Percentiles rank a stretch among this genome's conserved stretches.
Evolutionary conservation across 2,888 invertebrate genomes (phyloP).

Genomic region (Chromoteleia sp.): DNA sequence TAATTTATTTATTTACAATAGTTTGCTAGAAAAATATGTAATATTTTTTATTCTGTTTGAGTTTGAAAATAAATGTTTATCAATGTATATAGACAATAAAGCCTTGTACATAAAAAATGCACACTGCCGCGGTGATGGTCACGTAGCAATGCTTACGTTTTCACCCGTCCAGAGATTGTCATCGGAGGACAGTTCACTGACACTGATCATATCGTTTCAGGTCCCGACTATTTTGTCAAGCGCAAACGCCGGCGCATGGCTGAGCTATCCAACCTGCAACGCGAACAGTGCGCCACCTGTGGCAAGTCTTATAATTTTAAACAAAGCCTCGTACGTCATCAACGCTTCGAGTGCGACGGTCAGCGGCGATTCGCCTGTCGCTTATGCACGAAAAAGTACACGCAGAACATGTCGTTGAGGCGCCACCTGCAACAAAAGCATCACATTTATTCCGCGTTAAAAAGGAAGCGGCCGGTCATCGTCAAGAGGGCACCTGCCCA

Average conservation of each 20-base stretch:
- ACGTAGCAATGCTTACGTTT: slow-evolving; percentile 1
- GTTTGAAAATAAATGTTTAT: background rate
- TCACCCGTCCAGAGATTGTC: background rate
- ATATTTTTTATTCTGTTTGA: too few species aligned
- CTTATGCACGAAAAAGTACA: slow-evolving; percentile 88
- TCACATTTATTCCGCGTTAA: slow-evolving; percentile 72
- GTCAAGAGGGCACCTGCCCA: slow-evolving; percentile 15
- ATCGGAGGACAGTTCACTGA: background rate
- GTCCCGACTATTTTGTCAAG: slow-evolving; percentile 5
- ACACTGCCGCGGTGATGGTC: background rate
- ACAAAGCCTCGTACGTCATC: slow-evolving; percentile 79
- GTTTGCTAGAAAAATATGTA: too few species aligned
- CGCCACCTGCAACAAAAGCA: slow-evolving; percentile 76
- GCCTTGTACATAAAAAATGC: slow-evolving; percentile 13
- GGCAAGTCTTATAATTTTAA: slow-evolving; percentile 79
- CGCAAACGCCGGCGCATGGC: slow-evolving; percentile 15
- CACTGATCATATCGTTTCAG: slow-evolving; percentile 38
- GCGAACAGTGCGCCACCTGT: slow-evolving; percentile 77
- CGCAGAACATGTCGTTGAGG: slow-evolving; percentile 87
- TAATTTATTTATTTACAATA: too few species aligned
- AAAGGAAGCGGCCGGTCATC: slow-evolving; percentile 20
- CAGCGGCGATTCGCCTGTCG: slow-evolving; percentile 89
- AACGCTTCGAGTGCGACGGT: slow-evolving; percentile 85
- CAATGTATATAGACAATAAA: slow-evolving; percentile 4
- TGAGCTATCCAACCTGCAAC: slow-evolving; percentile 23